Conservation (phyloP, 2,113 vertebrate genomes). For the Tenrec ecaudatus region DNA sequence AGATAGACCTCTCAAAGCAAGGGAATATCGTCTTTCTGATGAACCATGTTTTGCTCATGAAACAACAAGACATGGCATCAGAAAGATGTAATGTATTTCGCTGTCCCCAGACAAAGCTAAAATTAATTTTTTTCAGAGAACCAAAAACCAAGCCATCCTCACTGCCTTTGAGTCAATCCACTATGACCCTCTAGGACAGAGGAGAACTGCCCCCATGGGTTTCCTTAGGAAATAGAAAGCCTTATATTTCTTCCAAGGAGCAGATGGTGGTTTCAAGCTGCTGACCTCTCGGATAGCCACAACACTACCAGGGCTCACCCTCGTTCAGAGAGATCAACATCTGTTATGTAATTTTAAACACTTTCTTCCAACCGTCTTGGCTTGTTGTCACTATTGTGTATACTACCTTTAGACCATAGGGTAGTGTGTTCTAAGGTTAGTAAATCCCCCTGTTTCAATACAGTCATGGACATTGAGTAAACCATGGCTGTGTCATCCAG, state of each 20-base stretch:
- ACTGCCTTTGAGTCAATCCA: no score
- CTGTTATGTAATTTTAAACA: background rate
- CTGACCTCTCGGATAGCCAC: no score
- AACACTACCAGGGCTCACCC: no score
- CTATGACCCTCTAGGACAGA: no score
- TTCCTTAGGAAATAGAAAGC: no score
- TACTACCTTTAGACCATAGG: no score
- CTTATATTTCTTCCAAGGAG: no score
- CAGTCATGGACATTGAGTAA: background rate
- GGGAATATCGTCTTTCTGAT: background rate
- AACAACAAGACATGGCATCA: slow-evolving; percentile 14
- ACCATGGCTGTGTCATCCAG: rapidly evolving
- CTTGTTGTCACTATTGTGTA: background rate
- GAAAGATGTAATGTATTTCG: background rate
- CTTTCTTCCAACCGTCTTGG: background rate
- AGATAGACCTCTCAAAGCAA: background rate
- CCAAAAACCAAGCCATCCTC: no score
- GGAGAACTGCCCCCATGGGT: no score
- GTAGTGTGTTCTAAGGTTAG: background rate
- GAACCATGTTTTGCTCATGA: slow-evolving; percentile 21
- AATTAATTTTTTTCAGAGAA: background rate
- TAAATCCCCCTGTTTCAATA: background rate
- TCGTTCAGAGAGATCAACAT: background rate
- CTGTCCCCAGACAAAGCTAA: background rate
- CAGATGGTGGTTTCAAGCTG: no score